Evolutionary conservation across 2,888 invertebrate species (phyloP).

Genomic region (Agrotis puta): DNA sequence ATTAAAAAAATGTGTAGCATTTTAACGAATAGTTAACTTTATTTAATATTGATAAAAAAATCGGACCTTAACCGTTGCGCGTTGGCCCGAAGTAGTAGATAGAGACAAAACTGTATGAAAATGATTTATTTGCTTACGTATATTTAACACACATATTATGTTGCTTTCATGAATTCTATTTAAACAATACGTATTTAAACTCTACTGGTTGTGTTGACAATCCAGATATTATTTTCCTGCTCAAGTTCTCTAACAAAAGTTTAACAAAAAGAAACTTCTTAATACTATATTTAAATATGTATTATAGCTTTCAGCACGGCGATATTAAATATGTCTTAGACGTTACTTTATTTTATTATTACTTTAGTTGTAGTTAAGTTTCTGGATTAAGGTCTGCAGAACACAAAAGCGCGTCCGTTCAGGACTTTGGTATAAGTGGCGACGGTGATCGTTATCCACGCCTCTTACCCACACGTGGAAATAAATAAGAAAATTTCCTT

Average conservation of each 20-base stretch:
- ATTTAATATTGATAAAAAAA: too few relatives aligned
- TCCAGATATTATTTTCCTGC: not conserved
- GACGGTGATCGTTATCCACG: too few relatives aligned
- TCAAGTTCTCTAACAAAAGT: not conserved
- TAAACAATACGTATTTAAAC: not conserved
- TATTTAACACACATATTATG: not conserved
- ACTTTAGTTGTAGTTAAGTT: not conserved
- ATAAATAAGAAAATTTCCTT: too few relatives aligned
- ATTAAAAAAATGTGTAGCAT: too few relatives aligned
- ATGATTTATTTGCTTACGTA: not conserved
- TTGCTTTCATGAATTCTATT: not conserved
- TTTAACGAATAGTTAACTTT: too few relatives aligned
- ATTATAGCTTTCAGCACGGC: not conserved
- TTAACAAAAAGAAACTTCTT: not conserved
- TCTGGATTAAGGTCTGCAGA: not conserved
- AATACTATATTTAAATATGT: not conserved
- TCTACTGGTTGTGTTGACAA: not conserved
- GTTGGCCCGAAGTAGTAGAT: too few relatives aligned
- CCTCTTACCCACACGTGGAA: too few relatives aligned
- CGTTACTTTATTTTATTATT: conserved; percentile 13
- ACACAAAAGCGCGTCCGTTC: not conserved
- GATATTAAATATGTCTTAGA: conserved; percentile 6
- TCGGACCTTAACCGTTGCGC: too few relatives aligned
- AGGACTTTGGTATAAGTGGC: too few relatives aligned
- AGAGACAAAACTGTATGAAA: not conserved